phyloP scores from a whole-genome alignment of 2,113 vertebrate genomes.

The Ceyx melanurus region DNA sequence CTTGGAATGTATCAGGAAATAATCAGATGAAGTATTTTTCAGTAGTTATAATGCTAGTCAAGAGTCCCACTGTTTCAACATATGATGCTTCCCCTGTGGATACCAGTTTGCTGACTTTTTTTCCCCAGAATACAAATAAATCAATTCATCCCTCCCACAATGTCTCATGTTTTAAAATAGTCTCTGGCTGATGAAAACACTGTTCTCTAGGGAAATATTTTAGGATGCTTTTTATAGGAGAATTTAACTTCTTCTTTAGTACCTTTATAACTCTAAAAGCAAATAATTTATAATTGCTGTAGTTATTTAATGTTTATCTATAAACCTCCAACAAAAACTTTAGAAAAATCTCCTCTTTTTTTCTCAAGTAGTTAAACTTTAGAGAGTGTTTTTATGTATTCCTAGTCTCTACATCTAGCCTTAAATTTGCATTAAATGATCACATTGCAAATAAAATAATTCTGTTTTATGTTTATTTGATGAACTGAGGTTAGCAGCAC shows the following conservation, averaged over 20 bases:
- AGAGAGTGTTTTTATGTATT: not conserved
- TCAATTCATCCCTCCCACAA: not conserved
- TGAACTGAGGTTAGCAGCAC: not conserved
- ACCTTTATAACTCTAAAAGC: not conserved
- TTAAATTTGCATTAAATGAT: not conserved
- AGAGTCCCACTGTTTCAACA: not conserved
- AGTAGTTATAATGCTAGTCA: not conserved
- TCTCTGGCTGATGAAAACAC: not conserved
- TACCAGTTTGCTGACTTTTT: not conserved
- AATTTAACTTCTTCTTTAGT: conserved; percentile 5
- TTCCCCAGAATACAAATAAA: not conserved
- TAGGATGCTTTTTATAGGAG: not conserved
- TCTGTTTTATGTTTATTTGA: not conserved
- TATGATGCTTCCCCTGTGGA: not conserved
- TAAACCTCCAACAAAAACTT: not conserved
- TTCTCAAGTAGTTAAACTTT: not conserved
- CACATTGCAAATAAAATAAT: not conserved
- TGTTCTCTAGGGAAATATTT: not conserved
- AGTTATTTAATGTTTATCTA: not conserved
- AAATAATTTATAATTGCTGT: not conserved
- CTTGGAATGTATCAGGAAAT: not conserved
- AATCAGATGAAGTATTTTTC: not conserved
- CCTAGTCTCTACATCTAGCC: not conserved
- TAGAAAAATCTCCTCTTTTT: not conserved
- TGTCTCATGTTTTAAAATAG: not conserved